Base-by-base conservation (phyloP, 1,140 invertebrate species). In the Mya arenaria region DNA sequence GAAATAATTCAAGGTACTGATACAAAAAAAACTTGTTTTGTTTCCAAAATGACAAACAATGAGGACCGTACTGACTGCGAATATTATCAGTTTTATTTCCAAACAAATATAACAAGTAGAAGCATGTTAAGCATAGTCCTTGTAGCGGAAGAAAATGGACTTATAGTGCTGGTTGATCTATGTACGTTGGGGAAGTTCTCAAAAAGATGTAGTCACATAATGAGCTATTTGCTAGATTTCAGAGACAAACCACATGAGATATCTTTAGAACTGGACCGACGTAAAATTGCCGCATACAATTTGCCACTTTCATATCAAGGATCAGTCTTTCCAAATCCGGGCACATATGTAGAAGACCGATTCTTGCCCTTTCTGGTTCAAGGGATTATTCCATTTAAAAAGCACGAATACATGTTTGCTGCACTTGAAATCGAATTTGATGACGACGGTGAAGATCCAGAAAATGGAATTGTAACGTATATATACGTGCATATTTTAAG, bases 321-420 rank as follows among this genome's bases (percentile, higher is more conserved):
- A 36, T 55, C 37, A 19, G 23, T 60, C 2, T 77, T 77, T 77
- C 74, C 74, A 34, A 19, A 4, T 10, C 74, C 60, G n/a, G 74
- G 74, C 25, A 77, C 74, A 44, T 77, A 77, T 34, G 60, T 77
- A 17, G 60, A 63, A 32, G 23, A 28, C 2, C 44, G 41, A 52
- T 65, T 77, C 23, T 25, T 39, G 23, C 74, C 58, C 44, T 77
- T 77, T 52, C 28, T 77, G 39, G 60, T 62, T 30, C 74, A 77
- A 34, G 25, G 60, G 25, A 65, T 77, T 30, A n/a, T 4, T 5
- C 41, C 41, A 23, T 77, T 77, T 77, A 6, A 52, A 34, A 44
- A 34, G 23, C 60, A 77, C 44, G 74, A 77, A 30, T 77, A 48
- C 55, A n/a, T 32, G 19, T 52, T n/a, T 77, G 39, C 65, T 36